These are phyloP conservation scores for Caenorhabditis sp. DNA, from an alignment of 2,888 invertebrate genomes.

Conservation along the genomic window DNA sequence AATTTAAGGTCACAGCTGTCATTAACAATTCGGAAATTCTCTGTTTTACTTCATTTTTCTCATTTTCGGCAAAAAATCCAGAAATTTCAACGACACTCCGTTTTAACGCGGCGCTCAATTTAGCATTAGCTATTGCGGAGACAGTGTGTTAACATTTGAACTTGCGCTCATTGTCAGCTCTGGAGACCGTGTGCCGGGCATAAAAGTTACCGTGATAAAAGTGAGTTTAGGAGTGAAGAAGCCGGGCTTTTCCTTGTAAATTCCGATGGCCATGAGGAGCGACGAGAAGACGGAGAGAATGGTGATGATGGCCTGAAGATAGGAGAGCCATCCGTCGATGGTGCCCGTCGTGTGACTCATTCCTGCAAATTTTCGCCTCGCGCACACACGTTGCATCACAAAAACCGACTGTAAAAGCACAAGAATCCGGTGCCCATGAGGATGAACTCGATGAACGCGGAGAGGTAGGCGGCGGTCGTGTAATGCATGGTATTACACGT, in stretches of 20 bases:
- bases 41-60: too few relatives aligned
- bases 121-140: too few relatives aligned
- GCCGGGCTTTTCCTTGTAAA: constrained; percentile 66
- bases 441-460: constrained; percentile 56
- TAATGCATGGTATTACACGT: constrained; percentile 76
- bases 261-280: constrained; percentile 60
- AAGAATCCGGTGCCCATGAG: constrained; percentile 52
- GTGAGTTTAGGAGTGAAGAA: constrained; percentile 73
- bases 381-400: too few relatives aligned
- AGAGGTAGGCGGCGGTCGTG: constrained; percentile 62
- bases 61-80: too few relatives aligned
- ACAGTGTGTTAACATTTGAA: too few relatives aligned
- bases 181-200: too few relatives aligned
- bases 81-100: too few relatives aligned
- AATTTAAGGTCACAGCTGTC: too few relatives aligned
- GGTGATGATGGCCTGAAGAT: constrained; percentile 40
- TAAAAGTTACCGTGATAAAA: constrained; percentile 70
- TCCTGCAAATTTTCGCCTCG: constrained; percentile 27
- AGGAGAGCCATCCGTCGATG: constrained; percentile 52
- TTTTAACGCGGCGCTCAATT: too few relatives aligned
- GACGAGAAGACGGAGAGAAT: constrained; percentile 44
- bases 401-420: constrained; percentile 59
- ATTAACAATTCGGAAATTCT: too few relatives aligned
- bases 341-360: constrained; percentile 57
- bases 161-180: too few relatives aligned